Base-by-base conservation (phyloP, 2,797 vertebrate species). In the Dermochelys coriacea region DNA sequence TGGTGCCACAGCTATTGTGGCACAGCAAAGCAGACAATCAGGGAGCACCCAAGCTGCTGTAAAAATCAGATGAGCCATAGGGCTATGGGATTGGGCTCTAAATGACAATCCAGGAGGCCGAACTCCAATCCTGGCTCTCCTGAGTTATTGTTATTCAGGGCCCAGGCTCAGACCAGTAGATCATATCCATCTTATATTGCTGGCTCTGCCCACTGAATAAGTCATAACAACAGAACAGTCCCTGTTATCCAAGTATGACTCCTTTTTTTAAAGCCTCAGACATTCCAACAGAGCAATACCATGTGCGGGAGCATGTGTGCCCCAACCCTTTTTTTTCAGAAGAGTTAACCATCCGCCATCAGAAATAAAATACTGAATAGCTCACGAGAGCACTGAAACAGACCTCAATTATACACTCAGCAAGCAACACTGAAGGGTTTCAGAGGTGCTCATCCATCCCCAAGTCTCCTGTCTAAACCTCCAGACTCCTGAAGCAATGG, bases 1-100 rank as follows among this genome's bases (percentile, higher is more conserved):
- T 41, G n/a, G n/a, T 41, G 37, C 18, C 3, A 5, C 68, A 71
- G 68, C 9, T 41, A 10, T 71, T 41, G n/a, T 11, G 23, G 29
- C 91, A 50, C 31, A 74, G 7, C 71, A 78, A 96, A 80, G 88
- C 88, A 91, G 29, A 15, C 64, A 84, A 84, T 12, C 68, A 71
- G 21, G 68, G 21, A 71, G 10, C 68, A 41, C 37, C 18, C 68
- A 91, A 68, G 74, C 9, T 55, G 14, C 3, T 61, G 12, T 78
- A 23, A 64, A 64, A 61, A 84, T 87, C 75, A 71, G 45, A 21
- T 7, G 3, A 5, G n/a, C 27, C 0, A 0, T 7, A 75, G 80
- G 80, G 81, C 50, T 29, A 84, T 27, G 10, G 34, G 37, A 71
- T 10, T 41, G 68, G 68, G 21, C 68, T 71, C 21, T 71, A 71